Base-by-base conservation (phyloP, 2,888 invertebrate species). In the Aphodius granarius region DNA sequence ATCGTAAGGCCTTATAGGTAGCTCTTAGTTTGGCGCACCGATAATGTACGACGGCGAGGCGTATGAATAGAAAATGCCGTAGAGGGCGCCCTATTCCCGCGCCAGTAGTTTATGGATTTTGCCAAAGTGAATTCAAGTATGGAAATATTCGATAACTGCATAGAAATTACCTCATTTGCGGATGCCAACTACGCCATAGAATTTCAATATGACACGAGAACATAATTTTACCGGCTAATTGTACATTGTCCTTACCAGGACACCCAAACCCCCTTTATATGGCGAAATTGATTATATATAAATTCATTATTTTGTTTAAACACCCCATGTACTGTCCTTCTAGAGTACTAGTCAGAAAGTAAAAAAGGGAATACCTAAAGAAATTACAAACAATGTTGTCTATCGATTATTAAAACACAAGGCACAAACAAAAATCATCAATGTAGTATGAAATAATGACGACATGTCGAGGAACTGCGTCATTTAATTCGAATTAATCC, bases 81-180 rank as follows among this genome's bases (percentile, higher is more conserved):
- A 68, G 68, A 20, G 68, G n/a, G 68, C 68, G 22, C 68, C 22
- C 22, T 19, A 43, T 68, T 20, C 68, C 68, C 22, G 17, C 65
- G 68, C 20, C 68, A 22, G 72, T 63, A 72, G 73, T 73, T 76
- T 76, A 73, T 77, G 72, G 70, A 72, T 77, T 75, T 74, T 71
- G 72, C 73, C 71, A 75, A 71, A 77, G 68, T 77, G 73, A 66
- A 76, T 73, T 76, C 73, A 75, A 75, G 68, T 78, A 75, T 76
- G 78, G 76, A 76, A 78, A 78, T 75, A 75, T 75, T 72, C 75
- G 71, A 78, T 75, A 76, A 76, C 73, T 76, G 76, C 78, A 76
- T 75, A 76, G 73, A 72, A 73, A 76, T 76, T 72, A 64, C 73
- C 76, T 73, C 71, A 76, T 76, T 76, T 73, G 73, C 71, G 73